These are phyloP conservation scores for Miichthys miiuy DNA, from an alignment of 2,797 vertebrate species.

Conservation along the genomic window DNA sequence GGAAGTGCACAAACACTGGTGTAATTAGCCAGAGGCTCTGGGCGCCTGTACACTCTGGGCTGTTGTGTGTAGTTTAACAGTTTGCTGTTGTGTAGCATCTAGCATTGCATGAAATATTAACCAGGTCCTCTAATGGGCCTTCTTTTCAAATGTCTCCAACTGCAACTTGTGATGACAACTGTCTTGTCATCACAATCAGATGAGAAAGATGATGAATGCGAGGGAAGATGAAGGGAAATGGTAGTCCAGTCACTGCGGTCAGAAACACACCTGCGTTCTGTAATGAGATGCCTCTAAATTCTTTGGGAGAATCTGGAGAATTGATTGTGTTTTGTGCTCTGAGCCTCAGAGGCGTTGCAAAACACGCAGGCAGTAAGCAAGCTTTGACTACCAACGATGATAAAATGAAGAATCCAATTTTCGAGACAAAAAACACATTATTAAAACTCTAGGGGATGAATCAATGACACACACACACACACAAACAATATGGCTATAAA, in stretches of 20 bases:
- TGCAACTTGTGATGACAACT: conserved; percentile 22
- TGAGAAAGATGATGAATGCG: conserved; percentile 7
- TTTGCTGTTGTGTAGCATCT: conserved; percentile 25
- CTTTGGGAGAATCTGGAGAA: conserved; percentile 31
- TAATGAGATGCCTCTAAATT: conserved; percentile 17
- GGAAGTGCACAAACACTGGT: conserved; percentile 23
- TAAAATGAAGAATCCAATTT: conserved; percentile 51
- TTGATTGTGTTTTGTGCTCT: conserved; percentile 24
- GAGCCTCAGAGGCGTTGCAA: conserved; percentile 33
- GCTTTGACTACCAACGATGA: conserved; percentile 44
- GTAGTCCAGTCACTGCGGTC: conserved; percentile 11
- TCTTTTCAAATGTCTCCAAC: conserved; percentile 38
- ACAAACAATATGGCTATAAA: conserved; percentile 10
- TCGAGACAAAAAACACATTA: conserved; percentile 39
- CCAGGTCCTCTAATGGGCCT: conserved; percentile 31
- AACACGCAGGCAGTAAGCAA: conserved; percentile 29
- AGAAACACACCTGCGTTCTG: conserved; percentile 10
- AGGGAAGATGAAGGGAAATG: conserved; percentile 17
- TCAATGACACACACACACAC: conserved; percentile 1
- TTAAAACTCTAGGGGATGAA: conserved; percentile 39
- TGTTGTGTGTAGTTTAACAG: conserved; percentile 34
- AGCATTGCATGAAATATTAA: conserved; percentile 58
- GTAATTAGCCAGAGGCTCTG: conserved; percentile 49
- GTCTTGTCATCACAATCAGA: conserved; percentile 28
- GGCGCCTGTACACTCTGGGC: conserved; percentile 15